phyloP scores from a whole-genome alignment of 2,797 vertebrate species.

The Mormyrops attenuatus region DNA sequence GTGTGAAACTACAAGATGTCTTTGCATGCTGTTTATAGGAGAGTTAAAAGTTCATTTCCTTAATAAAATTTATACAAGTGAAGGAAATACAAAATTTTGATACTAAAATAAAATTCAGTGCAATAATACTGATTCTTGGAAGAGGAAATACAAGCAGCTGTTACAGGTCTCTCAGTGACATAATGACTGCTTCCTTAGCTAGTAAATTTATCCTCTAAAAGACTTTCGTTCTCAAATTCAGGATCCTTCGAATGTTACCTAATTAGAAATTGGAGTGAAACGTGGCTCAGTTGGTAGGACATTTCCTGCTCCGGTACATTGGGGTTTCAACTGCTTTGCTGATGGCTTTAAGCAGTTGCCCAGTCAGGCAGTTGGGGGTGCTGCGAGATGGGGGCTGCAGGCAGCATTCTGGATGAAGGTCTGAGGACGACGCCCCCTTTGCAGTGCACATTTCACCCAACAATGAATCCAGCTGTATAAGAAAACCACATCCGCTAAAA shows the following conservation, averaged over 20 bases:
- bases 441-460: constrained; percentile 37
- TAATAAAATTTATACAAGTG: background rate
- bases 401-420: constrained; percentile 48
- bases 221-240: background rate
- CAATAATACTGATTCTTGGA: background rate
- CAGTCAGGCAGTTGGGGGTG: constrained; percentile 43
- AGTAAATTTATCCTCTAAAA: background rate
- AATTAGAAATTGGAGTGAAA: background rate
- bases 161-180: background rate
- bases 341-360: constrained; percentile 45
- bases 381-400: background rate
- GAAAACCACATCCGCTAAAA: background rate
- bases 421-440: background rate
- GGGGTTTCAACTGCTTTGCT: constrained; percentile 36
- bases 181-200: background rate
- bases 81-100: background rate
- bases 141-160: background rate
- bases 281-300: constrained; percentile 44
- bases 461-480: constrained; percentile 42
- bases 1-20: background rate
- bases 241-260: background rate
- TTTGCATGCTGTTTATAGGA: background rate
- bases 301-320: constrained; percentile 46
- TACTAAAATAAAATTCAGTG: background rate
- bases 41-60: background rate